These are phyloP conservation scores for Heloderma charlesbogerti DNA, from an alignment of 2,113 vertebrate genomes.

Conservation along the genomic window DNA sequence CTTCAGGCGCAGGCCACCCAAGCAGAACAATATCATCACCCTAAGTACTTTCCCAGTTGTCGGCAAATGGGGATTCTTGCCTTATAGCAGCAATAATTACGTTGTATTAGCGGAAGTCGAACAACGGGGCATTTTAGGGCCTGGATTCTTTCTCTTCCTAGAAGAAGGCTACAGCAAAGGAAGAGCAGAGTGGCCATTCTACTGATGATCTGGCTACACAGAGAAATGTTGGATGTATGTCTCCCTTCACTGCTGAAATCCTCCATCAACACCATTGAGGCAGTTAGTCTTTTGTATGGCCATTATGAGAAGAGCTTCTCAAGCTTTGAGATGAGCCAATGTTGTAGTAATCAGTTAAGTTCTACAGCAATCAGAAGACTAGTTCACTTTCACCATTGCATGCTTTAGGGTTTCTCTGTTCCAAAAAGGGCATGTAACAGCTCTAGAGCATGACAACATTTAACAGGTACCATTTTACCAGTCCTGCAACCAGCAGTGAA, in stretches of 20 bases:
- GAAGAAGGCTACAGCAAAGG: neutral
- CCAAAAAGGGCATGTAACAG: neutral
- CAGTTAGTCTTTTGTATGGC: neutral
- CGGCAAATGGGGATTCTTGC: slow-evolving; percentile 69
- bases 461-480: neutral
- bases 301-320: too few species aligned
- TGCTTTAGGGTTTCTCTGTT: neutral
- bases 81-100: slow-evolving; percentile 63
- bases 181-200: neutral
- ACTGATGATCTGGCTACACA: neutral
- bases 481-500: neutral
- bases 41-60: slow-evolving; percentile 74
- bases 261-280: neutral
- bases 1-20: slow-evolving; percentile 83
- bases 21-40: slow-evolving; percentile 83
- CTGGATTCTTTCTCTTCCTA: neutral
- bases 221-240: neutral
- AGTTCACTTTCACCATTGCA: neutral
- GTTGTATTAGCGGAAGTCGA: slow-evolving; percentile 63
- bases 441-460: neutral
- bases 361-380: neutral
- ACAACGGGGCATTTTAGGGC: slow-evolving; percentile 19
- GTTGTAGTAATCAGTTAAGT: neutral
- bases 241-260: neutral
- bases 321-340: neutral